Evolutionary conservation across 2,888 invertebrate species (phyloP).

Genomic region (Oligia latruncula): DNA sequence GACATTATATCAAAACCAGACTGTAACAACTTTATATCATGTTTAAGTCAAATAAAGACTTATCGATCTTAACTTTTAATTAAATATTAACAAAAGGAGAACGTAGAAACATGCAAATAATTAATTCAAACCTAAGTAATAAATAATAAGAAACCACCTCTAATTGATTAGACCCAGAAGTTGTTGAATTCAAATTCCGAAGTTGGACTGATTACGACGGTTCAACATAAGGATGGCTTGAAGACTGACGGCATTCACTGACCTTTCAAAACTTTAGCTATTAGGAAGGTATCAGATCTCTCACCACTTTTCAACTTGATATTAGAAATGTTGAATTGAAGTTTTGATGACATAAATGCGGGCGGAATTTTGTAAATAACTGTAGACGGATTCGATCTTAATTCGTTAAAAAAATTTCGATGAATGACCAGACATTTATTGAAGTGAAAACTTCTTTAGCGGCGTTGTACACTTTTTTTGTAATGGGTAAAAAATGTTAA

Average conservation of each 20-base stretch:
- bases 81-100: neutral
- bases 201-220: conserved; percentile 53
- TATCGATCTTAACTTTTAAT: neutral
- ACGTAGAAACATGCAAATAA: neutral
- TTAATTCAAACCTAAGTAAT: conserved; percentile 12
- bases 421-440: neutral
- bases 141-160: conserved; percentile 20
- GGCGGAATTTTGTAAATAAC: neutral
- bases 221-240: conserved; percentile 41
- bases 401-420: neutral
- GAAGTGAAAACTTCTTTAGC: too few species aligned
- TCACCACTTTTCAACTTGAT: conserved; percentile 34
- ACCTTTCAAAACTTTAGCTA: conserved; percentile 56
- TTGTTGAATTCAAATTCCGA: conserved; percentile 50
- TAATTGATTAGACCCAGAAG: conserved; percentile 49
- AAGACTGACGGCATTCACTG: conserved; percentile 46
- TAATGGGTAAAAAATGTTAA: too few species aligned
- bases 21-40: too few species aligned
- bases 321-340: conserved; percentile 53
- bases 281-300: conserved; percentile 49
- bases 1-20: too few species aligned
- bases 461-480: too few species aligned
- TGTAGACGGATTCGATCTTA: neutral
- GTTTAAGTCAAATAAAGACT: too few species aligned
- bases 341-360: conserved; percentile 35